A percentile compares a stretch with the other conserved stretches of the same genome.
Conservation (phyloP, 2,888 invertebrate species). For the Cenopis cana region DNA sequence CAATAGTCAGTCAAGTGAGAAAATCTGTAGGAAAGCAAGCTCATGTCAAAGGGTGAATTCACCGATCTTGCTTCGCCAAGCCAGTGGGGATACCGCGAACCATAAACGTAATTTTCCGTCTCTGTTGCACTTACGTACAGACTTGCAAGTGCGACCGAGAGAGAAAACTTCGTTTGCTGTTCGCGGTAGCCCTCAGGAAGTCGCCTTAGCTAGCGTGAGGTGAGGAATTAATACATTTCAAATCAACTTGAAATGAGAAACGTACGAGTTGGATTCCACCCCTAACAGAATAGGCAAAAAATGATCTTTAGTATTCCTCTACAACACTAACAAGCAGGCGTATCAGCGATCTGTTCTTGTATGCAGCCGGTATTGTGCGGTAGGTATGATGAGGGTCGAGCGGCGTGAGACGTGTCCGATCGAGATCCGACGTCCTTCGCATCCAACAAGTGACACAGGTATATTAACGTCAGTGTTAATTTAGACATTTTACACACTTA, state of each 20-base stretch:
- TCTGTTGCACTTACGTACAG: too few species aligned
- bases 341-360: conserved; percentile 18
- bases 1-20: too few species aligned
- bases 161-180: too few species aligned
- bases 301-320: conserved; percentile 8
- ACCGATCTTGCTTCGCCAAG: too few species aligned
- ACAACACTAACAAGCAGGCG: conserved; percentile 8
- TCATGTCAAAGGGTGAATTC: too few species aligned
- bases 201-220: too few species aligned
- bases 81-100: too few species aligned
- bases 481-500: not conserved
- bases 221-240: not conserved
- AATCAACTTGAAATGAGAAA: not conserved
- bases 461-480: conserved; percentile 6
- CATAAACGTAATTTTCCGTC: too few species aligned
- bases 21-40: too few species aligned
- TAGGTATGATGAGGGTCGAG: conserved; percentile 22
- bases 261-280: not conserved
- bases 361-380: conserved; percentile 26
- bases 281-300: not conserved
- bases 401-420: conserved; percentile 19
- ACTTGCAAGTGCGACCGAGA: too few species aligned
- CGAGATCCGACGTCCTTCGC: conserved; percentile 21
- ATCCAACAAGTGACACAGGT: conserved; percentile 10
- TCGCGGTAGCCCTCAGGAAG: too few species aligned